Evolutionary conservation across 30 jellyfish, hydroid and myxozoan genomes (phyloP), one percentile per base, ranked within the genome.

Genomic region (Aurelia aurita complex sp. Pacific): DNA sequence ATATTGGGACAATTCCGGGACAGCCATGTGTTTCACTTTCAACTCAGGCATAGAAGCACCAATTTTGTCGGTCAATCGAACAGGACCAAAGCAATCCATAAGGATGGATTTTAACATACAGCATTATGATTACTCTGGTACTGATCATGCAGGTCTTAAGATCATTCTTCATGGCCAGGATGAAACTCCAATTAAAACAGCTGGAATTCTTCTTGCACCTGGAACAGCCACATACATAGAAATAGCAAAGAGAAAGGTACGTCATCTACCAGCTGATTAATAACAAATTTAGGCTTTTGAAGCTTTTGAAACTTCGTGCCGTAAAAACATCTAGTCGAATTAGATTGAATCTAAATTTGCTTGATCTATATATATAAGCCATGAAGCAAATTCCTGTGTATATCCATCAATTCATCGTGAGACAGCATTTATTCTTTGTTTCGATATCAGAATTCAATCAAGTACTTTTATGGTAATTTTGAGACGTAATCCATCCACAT

Each of bases 151-250:
- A 9, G 99, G 99, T 5, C 64, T 89, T 43, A 91, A 85, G 18
- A 19, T 94, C 63, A 74, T 89, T 79, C 59, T 94, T 1, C 99
- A 94, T 73, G 97, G 92, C n/a, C 99, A 94, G 68, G 94, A 88
- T 14, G 97, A 94, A 69, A 85, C 97, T 2, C 99, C 99, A 54
- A 74, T 94, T 19, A 89, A 80, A 76, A 85, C 91, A 2, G 74
- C 89, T 15, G 99, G 99, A 1, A 74, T 96, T 36, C 73, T 80
- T 35, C 74, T 94, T 13, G 38, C 97, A 8, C 99, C 99, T 35
- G 99, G 99, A 1, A 82, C 82, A 13, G 69, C 73, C 6, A 89
- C 95, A 3, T 85, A 70, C 51, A 76, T 94, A 10, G 87, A 79
- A 83, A 86, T 94, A 29, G 72, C 85, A 29, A 94, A 94, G 62